phyloP scores from a whole-genome alignment of 2,797 vertebrate species.

The Selene dorsalis region DNA sequence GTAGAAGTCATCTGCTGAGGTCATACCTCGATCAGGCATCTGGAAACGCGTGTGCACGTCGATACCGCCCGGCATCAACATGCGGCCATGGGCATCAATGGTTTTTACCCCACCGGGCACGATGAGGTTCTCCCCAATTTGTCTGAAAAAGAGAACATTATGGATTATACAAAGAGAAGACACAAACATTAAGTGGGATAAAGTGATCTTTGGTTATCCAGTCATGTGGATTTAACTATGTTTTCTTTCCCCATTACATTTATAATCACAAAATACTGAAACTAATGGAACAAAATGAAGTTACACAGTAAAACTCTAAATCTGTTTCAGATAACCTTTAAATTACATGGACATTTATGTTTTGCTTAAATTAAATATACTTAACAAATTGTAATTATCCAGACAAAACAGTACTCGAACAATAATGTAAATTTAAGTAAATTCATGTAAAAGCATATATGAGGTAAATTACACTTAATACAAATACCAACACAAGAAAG shows the following conservation, averaged over 20 bases:
- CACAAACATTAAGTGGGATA: background rate
- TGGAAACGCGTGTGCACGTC: slow-evolving; percentile 98
- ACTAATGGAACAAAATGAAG: too few species aligned
- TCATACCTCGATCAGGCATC: slow-evolving; percentile 98
- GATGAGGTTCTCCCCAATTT: slow-evolving; percentile 98
- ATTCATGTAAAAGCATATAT: too few species aligned
- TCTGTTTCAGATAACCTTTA: too few species aligned
- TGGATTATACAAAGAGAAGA: background rate
- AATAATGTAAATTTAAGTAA: background rate
- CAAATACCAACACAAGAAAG: background rate
- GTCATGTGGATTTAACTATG: too few species aligned
- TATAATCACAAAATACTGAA: background rate
- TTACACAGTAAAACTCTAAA: too few species aligned
- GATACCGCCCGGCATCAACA: slow-evolving; percentile 96
- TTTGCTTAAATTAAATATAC: too few species aligned
- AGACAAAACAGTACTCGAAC: too few species aligned
- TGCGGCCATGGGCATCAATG: slow-evolving; percentile 94
- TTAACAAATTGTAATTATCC: too few species aligned
- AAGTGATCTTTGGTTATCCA: too few species aligned
- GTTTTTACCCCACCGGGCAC: slow-evolving; percentile 98
- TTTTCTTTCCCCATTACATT: background rate
- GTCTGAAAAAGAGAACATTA: slow-evolving; percentile 76
- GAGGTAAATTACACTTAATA: too few species aligned
- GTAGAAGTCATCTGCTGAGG: slow-evolving; percentile 94
- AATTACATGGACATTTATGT: too few species aligned